A percentile compares a stretch with the other conserved stretches of the same genome.
Evolutionary conservation across 2,113 vertebrate genomes (phyloP).

Genomic region (Passer domesticus): DNA sequence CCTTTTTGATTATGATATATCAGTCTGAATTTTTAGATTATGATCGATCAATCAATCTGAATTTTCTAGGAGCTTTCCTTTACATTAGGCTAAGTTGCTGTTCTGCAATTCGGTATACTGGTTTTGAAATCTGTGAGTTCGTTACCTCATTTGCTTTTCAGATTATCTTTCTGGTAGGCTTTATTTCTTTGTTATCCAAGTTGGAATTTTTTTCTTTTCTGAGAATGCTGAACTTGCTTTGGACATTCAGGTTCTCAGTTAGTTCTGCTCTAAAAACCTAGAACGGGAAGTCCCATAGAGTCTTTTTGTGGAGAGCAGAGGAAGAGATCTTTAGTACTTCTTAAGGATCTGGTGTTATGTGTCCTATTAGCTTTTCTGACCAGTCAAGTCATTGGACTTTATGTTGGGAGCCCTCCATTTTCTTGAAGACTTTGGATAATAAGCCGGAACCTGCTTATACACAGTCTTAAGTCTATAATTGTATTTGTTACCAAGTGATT

Average conservation of each 20-base stretch:
- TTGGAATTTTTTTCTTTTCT: not conserved
- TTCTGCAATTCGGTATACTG: not conserved
- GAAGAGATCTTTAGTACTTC: not conserved
- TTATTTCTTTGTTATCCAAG: not conserved
- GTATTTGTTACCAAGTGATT: not conserved
- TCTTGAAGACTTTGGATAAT: not conserved
- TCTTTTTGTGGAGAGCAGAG: not conserved
- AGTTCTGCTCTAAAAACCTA: not conserved
- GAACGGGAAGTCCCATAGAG: not conserved
- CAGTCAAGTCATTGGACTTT: not conserved
- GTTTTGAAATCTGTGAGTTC: not conserved
- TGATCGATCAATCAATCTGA: not conserved
- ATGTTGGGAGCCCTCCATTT: not conserved
- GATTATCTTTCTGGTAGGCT: not conserved
- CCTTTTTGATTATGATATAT: not conserved
- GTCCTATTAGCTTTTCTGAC: not conserved
- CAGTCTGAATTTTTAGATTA: not conserved
- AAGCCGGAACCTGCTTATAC: not conserved
- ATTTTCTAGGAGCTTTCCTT: not conserved
- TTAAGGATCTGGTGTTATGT: not conserved
- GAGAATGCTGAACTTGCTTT: not conserved
- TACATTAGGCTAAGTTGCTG: not conserved
- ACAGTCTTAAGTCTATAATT: not conserved
- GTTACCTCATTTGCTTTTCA: not conserved
- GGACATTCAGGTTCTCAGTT: not conserved